Evolutionary conservation across 30 jellyfish, hydroid and myxozoan species (phyloP).

Genomic region (Aurelia sp.): DNA sequence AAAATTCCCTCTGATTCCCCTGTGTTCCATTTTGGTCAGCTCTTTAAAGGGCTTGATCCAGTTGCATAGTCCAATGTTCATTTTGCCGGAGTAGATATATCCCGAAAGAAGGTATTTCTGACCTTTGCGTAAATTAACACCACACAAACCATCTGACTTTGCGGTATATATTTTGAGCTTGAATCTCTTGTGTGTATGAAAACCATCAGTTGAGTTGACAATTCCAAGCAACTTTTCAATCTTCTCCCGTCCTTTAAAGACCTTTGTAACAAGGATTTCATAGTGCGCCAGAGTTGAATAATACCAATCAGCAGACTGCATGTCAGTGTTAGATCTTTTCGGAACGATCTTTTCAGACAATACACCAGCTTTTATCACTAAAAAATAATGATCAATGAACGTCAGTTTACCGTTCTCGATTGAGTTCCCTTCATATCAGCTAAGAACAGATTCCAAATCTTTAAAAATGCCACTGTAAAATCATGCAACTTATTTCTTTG

Average conservation of each 20-base stretch:
- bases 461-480: no score
- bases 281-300: slow-evolving; percentile 18
- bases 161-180: slow-evolving; percentile 15
- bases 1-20: slow-evolving; percentile 53
- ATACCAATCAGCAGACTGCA: background rate
- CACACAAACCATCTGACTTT: slow-evolving; percentile 16
- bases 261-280: slow-evolving; percentile 30
- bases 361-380: no score
- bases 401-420: no score
- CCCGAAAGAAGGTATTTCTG: slow-evolving; percentile 49
- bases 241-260: slow-evolving; percentile 30
- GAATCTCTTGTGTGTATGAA: slow-evolving; percentile 16
- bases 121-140: slow-evolving; percentile 22
- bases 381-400: no score
- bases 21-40: slow-evolving; percentile 23
- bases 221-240: slow-evolving; percentile 17
- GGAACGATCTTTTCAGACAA: background rate
- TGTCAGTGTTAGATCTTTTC: background rate
- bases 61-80: slow-evolving; percentile 35
- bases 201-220: slow-evolving; percentile 5
- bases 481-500: no score
- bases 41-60: slow-evolving; percentile 11
- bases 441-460: no score
- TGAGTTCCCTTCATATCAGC: no score
- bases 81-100: slow-evolving; percentile 8